phyloP scores from a whole-genome alignment of 2,113 vertebrate species.

The Junco hyemalis region DNA sequence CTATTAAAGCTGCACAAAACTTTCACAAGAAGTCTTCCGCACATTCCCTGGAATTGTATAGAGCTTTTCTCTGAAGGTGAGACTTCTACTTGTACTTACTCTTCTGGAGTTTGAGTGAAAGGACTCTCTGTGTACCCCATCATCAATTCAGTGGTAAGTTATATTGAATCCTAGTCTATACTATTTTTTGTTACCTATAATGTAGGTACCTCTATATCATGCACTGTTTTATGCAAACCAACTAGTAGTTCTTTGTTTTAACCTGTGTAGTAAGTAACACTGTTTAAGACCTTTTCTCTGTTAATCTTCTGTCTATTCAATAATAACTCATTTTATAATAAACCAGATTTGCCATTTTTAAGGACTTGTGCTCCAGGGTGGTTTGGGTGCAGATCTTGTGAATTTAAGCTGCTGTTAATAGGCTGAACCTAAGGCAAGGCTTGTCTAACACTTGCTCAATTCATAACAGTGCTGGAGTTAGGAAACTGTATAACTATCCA shows the following conservation, averaged over 20 bases:
- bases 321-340: neutral
- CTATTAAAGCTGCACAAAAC: neutral
- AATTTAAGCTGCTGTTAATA: neutral
- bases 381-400: too few species aligned
- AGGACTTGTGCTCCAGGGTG: neutral
- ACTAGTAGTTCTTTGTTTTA: neutral
- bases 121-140: neutral
- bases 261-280: neutral
- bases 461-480: neutral
- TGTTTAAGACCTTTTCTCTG: neutral
- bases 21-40: neutral
- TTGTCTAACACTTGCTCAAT: neutral
- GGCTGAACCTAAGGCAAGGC: neutral
- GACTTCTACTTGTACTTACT: neutral
- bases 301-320: neutral
- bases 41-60: neutral
- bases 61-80: too few species aligned
- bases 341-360: neutral
- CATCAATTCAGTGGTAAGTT: fast-evolving
- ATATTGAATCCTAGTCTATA: neutral
- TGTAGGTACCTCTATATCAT: neutral
- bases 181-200: neutral
- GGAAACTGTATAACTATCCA: neutral
- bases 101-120: neutral
- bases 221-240: neutral